Evolutionary conservation across 2,113 vertebrate species (phyloP).

Genomic region (Carollia perspicillata): DNA sequence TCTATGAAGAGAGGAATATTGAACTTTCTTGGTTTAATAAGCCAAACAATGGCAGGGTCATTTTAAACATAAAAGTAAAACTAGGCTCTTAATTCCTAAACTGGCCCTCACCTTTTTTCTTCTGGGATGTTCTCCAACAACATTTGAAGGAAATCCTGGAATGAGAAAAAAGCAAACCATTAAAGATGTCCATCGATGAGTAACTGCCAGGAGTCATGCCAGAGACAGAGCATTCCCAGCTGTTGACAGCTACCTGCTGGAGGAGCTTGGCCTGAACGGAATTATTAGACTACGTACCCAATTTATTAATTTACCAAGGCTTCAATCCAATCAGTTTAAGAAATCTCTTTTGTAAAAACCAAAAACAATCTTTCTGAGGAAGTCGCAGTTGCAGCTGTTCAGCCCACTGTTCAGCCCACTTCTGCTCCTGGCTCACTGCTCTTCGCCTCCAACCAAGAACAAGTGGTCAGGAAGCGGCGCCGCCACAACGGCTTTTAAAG

Average conservation of each 20-base stretch:
- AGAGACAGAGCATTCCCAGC: not conserved
- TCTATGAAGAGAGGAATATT: not conserved
- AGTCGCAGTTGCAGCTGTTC: too few species aligned
- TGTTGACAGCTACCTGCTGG: not conserved
- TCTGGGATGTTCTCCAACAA: slow-evolving; percentile 89
- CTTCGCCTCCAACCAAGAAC: too few species aligned
- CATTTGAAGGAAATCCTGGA: slow-evolving; percentile 94
- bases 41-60: not conserved
- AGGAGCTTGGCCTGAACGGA: not conserved
- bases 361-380: too few species aligned
- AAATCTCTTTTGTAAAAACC: slow-evolving; percentile 36
- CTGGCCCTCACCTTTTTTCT: slow-evolving; percentile 86
- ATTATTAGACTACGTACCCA: not conserved
- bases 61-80: slow-evolving; percentile 40
- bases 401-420: too few species aligned
- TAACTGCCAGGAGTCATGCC: not conserved
- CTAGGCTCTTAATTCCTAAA: not conserved
- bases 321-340: slow-evolving; percentile 41
- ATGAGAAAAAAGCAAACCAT: slow-evolving; percentile 70
- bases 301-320: slow-evolving; percentile 56
- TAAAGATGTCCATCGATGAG: slow-evolving; percentile 48
- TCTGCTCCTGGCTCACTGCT: too few species aligned
- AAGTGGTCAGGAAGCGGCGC: too few species aligned
- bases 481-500: too few species aligned
- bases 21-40: not conserved